A percentile compares a stretch with the other conserved stretches of the same genome.
These are phyloP conservation scores for Cataglyphis hispanica DNA, from an alignment of 1,140 invertebrate species.

Conservation along the genomic window DNA sequence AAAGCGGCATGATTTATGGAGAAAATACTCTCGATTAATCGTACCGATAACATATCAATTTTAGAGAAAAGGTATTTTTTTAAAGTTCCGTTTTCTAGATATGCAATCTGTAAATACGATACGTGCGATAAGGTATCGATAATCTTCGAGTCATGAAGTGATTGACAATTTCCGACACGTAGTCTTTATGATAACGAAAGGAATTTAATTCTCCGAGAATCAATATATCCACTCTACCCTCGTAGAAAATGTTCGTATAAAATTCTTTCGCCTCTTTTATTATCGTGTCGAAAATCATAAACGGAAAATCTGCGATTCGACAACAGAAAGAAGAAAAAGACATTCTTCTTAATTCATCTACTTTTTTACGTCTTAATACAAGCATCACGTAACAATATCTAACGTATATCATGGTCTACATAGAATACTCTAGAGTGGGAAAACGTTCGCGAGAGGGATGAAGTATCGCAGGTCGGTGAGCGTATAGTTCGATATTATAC, in stretches of 20 bases:
- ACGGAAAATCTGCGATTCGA: background rate
- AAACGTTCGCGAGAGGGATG: background rate
- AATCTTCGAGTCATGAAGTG: background rate
- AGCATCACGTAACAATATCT: conserved; percentile 36
- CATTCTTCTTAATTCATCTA: background rate
- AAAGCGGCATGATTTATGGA: background rate
- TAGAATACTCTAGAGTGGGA: background rate
- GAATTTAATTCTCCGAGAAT: background rate
- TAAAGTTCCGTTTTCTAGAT: background rate
- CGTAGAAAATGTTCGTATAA: background rate
- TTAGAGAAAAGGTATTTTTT: background rate
- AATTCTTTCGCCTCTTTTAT: background rate
- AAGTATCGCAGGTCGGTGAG: conserved; percentile 14
- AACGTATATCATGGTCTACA: conserved; percentile 16
- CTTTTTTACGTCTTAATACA: background rate
- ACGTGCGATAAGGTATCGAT: conserved; percentile 39
- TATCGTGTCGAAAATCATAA: conserved; percentile 5
- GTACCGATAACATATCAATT: background rate
- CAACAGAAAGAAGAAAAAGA: background rate
- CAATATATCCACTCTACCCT: background rate
- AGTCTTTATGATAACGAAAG: background rate
- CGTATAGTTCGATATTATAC: conserved; percentile 52
- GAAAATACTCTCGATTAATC: background rate
- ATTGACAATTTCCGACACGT: background rate
- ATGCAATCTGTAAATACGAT: background rate